Conservation (phyloP, 2,888 invertebrate species). For the Candidula unifasciata region DNA sequence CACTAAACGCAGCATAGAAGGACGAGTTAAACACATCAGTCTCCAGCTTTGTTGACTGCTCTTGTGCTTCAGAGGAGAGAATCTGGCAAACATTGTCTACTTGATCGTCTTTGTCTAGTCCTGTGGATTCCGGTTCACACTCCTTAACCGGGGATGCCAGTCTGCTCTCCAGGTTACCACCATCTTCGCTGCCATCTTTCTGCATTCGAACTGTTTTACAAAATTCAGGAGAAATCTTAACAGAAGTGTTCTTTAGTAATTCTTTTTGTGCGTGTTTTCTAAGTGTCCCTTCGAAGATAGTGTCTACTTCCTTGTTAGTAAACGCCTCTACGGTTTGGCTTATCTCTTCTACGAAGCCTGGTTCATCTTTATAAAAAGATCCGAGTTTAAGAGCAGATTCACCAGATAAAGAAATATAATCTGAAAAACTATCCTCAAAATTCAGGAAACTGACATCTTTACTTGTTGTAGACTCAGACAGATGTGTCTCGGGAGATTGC, state of each 20-base stretch:
- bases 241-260: too few relatives aligned
- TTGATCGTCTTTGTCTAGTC: background rate
- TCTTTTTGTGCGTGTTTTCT: too few relatives aligned
- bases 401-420: background rate
- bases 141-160: background rate
- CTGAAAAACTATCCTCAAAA: constrained; percentile 9
- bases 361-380: background rate
- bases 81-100: background rate
- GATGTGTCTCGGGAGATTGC: too few relatives aligned
- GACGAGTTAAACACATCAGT: constrained; percentile 31
- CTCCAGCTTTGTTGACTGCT: background rate
- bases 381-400: background rate
- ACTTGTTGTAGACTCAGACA: background rate
- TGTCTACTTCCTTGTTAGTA: too few relatives aligned
- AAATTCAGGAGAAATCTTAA: background rate
- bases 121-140: background rate
- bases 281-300: too few relatives aligned
- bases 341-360: background rate
- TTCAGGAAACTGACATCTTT: background rate
- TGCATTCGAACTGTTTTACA: constrained; percentile 15
- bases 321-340: too few relatives aligned
- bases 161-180: background rate
- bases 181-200: constrained; percentile 4
- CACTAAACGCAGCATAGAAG: constrained; percentile 40
- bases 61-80: background rate